These are phyloP conservation scores for Vulpes vulpes DNA, from an alignment of 2,113 vertebrate species.

Conservation along the genomic window DNA sequence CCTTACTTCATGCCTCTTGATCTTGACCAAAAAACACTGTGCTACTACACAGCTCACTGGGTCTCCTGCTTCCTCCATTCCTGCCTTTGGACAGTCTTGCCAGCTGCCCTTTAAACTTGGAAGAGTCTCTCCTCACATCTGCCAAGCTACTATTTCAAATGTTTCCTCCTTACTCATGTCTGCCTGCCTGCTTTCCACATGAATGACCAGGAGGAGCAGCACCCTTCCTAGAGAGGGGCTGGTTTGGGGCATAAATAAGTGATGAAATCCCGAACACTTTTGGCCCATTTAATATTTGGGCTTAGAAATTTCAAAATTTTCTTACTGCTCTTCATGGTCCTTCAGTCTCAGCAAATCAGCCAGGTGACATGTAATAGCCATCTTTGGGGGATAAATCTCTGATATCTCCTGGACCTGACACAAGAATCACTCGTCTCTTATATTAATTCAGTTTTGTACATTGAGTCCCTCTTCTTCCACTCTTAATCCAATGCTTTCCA, in stretches of 20 bases:
- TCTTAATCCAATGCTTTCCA: slow-evolving; percentile 15
- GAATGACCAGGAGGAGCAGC: slow-evolving; percentile 43
- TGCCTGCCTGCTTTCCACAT: slow-evolving; percentile 42
- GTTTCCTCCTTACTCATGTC: slow-evolving; percentile 57
- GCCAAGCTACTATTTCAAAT: slow-evolving; percentile 72
- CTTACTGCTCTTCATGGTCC: not conserved
- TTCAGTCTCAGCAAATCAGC: not conserved
- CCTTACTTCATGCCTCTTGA: slow-evolving; percentile 62
- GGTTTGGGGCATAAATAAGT: slow-evolving; percentile 32
- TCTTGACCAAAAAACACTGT: slow-evolving; percentile 29
- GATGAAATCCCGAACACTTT: slow-evolving; percentile 33
- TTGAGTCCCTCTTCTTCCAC: not conserved
- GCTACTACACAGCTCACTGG: slow-evolving; percentile 17
- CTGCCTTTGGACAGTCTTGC: slow-evolving; percentile 43
- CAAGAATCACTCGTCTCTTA: not conserved
- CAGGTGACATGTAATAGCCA: not conserved
- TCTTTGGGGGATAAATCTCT: not conserved
- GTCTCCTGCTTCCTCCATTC: slow-evolving; percentile 22
- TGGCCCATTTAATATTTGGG: not conserved
- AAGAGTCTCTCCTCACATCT: not conserved
- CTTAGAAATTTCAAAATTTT: slow-evolving; percentile 17
- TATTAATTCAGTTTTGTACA: not conserved
- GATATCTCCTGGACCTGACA: not conserved
- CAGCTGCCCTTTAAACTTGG: slow-evolving; percentile 76
- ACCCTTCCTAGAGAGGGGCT: not conserved